Evolutionary conservation across 2,113 vertebrate genomes (phyloP), one percentile per base, ranked within the genome.

Genomic region (Lepus timidus): DNA sequence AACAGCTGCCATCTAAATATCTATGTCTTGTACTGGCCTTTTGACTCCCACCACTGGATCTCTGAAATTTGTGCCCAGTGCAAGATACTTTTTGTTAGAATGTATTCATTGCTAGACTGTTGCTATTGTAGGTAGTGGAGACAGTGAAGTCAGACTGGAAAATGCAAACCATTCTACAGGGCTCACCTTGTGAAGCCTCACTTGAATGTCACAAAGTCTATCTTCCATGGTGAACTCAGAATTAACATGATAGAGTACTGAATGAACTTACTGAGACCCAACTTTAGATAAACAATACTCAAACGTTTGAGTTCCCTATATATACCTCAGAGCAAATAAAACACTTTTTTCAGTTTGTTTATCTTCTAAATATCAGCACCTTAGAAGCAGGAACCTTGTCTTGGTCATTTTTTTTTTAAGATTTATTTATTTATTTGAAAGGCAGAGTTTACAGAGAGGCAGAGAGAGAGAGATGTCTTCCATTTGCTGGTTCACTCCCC

Each of bases 281-380:
- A 84, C 23, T 39, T 49, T 27, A 75, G 89, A 76, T 27, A 78
- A 78, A 73, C 84, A 13, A 51, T 67, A n/a, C 36, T 49, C 6
- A 49, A 44, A 44, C 22, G 29, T 36, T 87, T 71, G 29, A 44
- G 33, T 65, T 23, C 33, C 31, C n/a, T 82, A 39, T 39, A 52
- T 14, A 71, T 33, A 58, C 79, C 78, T 84, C 64, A 83, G 14
- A 75, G 31, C 52, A 71, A 27, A 65, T 55, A 25, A 14, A 79
- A 33, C 19, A 31, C 71, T 62, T 78, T 88, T 64, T 75, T 55
- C 44, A 93, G 29, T 52, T 75, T 91, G 33, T 83, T 91, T 73
- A 61, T 55, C 70, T 75, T 16, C 82, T 76, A 75, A 65, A 71
- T 64, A 22, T 70, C 25, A 90, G 33, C 62, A 62, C 79, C 3